phyloP scores from a whole-genome alignment of 2,888 invertebrate species.

The Bugula neritina region DNA sequence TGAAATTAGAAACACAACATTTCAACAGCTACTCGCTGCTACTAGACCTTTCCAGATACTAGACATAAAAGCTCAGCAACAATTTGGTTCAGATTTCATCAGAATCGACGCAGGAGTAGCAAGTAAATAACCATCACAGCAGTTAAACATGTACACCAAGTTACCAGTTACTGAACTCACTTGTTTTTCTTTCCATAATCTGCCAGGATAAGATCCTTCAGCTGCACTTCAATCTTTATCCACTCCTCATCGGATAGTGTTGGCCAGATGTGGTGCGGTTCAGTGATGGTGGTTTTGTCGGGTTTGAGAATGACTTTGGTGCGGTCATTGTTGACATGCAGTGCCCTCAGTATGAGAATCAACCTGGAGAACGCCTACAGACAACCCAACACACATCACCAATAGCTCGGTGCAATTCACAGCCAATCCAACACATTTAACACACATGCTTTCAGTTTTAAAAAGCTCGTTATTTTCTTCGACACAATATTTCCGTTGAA shows the following conservation, averaged over 20 bases:
- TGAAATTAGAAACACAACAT: slow-evolving; percentile 50
- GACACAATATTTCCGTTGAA: not conserved
- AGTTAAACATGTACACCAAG: too few species aligned
- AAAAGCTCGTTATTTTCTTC: slow-evolving; percentile 11
- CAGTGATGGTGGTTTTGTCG: slow-evolving; percentile 96
- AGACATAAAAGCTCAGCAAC: not conserved
- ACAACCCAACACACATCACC: not conserved
- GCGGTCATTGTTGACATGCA: slow-evolving; percentile 97
- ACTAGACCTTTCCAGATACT: too few species aligned
- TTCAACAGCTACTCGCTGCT: too few species aligned
- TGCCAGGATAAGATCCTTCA: slow-evolving; percentile 95
- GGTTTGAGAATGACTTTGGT: slow-evolving; percentile 98
- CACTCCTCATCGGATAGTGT: slow-evolving; percentile 95
- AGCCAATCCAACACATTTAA: not conserved
- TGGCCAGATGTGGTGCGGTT: slow-evolving; percentile 99
- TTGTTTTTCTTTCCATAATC: slow-evolving; percentile 99
- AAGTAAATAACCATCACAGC: too few species aligned
- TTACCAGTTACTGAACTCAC: too few species aligned
- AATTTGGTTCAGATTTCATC: slow-evolving; percentile 8
- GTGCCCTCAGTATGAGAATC: slow-evolving; percentile 87
- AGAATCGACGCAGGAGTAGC: not conserved
- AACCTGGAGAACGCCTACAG: slow-evolving; percentile 86
- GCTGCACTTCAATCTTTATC: slow-evolving; percentile 95
- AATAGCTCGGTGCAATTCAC: not conserved
- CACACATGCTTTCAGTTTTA: not conserved